Conservation (phyloP, 2,797 vertebrate genomes). For the Miichthys miiuy region DNA sequence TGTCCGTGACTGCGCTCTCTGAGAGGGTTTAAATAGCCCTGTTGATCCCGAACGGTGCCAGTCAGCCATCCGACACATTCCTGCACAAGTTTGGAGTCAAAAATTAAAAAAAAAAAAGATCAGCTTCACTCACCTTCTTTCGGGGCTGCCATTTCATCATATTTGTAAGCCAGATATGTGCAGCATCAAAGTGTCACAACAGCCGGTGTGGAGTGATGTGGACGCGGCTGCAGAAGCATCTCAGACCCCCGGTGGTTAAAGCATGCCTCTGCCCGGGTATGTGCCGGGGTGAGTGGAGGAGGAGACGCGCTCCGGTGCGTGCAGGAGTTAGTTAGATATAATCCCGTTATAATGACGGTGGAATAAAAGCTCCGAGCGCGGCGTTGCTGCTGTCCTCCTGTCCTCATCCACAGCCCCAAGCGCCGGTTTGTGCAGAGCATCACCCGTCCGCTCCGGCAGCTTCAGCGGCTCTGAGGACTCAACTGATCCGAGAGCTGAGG, state of each 20-base stretch:
- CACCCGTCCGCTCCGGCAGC: constrained; percentile 44
- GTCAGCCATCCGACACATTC: constrained; percentile 29
- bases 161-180: constrained; percentile 85
- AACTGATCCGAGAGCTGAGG: constrained; percentile 29
- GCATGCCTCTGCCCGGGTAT: constrained; percentile 33
- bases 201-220: constrained; percentile 36
- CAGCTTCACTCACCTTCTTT: constrained; percentile 89
- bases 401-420: not conserved
- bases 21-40: constrained; percentile 39
- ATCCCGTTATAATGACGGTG: constrained; percentile 28
- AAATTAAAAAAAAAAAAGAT: no score
- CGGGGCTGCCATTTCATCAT: constrained; percentile 99
- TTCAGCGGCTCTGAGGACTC: constrained; percentile 43
- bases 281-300: no score
- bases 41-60: constrained; percentile 44
- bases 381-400: not conserved
- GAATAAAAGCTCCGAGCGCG: not conserved
- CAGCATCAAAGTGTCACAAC: constrained; percentile 83
- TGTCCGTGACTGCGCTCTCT: constrained; percentile 50
- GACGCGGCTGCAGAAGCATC: constrained; percentile 56
- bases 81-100: constrained; percentile 35
- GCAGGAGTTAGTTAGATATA: constrained; percentile 28
- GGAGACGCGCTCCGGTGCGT: not conserved
- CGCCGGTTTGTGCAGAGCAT: constrained; percentile 27
- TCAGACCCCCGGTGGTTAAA: constrained; percentile 15